Conservation (phyloP, 2,797 vertebrate genomes). For the Gambelia wislizenii region DNA sequence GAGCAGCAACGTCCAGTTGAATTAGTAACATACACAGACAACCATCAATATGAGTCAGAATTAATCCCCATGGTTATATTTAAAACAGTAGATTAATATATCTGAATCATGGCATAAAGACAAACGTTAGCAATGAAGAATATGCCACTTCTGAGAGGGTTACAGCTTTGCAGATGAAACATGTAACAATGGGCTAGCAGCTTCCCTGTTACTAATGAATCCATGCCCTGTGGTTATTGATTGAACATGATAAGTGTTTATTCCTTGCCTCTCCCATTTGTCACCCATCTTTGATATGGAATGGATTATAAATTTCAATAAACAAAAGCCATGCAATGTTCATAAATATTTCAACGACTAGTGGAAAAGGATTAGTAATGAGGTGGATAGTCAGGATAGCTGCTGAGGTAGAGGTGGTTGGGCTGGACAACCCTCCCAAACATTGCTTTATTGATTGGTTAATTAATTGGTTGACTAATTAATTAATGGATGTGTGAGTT, state of each 20-base stretch:
- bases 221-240: not conserved
- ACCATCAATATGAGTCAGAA: not conserved
- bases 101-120: constrained; percentile 19
- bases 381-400: not conserved
- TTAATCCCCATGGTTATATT: constrained; percentile 11
- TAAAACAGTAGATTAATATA: constrained; percentile 11
- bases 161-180: not conserved
- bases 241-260: not conserved
- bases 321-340: not conserved
- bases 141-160: not conserved
- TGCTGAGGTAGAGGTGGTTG: not conserved
- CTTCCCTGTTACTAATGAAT: not conserved
- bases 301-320: not conserved
- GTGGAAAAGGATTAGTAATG: not conserved
- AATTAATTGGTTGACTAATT: too few relatives aligned
- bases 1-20: not conserved
- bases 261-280: not conserved
- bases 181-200: not conserved
- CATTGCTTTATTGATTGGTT: too few relatives aligned
- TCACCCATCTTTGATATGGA: not conserved
- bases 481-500: not conserved
- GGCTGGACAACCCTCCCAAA: not conserved
- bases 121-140: constrained; percentile 14
- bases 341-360: not conserved
- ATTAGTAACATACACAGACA: not conserved